Evolutionary conservation across 2,888 invertebrate genomes (phyloP).

Genomic region (Synanthedon vespiformis): DNA sequence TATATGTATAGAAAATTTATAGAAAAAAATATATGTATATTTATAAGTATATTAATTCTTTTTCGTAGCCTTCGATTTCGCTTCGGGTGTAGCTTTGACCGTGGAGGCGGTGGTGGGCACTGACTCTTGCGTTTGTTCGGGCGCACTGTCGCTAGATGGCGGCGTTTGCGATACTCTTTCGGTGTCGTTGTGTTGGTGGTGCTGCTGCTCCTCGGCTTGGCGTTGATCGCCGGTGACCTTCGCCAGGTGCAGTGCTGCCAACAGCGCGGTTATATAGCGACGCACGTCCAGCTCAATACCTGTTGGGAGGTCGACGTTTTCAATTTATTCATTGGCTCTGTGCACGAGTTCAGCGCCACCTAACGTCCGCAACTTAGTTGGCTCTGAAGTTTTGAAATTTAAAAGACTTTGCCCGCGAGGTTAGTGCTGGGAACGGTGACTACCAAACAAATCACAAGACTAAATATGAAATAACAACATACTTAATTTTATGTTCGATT

Average conservation of each 20-base stretch:
- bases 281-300: slow-evolving; percentile 56
- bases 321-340: too few species aligned
- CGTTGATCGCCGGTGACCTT: slow-evolving; percentile 49
- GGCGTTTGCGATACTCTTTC: slow-evolving; percentile 14
- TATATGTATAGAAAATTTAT: slow-evolving; percentile 4
- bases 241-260: slow-evolving; percentile 57
- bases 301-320: slow-evolving; percentile 9
- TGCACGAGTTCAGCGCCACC: too few species aligned
- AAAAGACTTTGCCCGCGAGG: too few species aligned
- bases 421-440: too few species aligned
- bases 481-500: too few species aligned
- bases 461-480: too few species aligned
- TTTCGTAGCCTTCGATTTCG: slow-evolving; percentile 34
- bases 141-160: slow-evolving; percentile 12
- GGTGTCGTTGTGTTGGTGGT: slow-evolving; percentile 14
- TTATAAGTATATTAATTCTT: slow-evolving; percentile 4
- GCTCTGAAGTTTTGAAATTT: too few species aligned
- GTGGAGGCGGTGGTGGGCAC: slow-evolving; percentile 37
- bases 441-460: too few species aligned
- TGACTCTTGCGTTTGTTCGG: slow-evolving; percentile 10
- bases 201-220: slow-evolving; percentile 20
- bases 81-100: slow-evolving; percentile 50
- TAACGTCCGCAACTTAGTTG: too few species aligned
- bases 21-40: slow-evolving; percentile 3
- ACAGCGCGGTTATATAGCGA: slow-evolving; percentile 50